Evolutionary conservation across 1,140 invertebrate species (phyloP), one percentile per base, ranked within the genome.

Genomic region (Drosophila virilis): DNA sequence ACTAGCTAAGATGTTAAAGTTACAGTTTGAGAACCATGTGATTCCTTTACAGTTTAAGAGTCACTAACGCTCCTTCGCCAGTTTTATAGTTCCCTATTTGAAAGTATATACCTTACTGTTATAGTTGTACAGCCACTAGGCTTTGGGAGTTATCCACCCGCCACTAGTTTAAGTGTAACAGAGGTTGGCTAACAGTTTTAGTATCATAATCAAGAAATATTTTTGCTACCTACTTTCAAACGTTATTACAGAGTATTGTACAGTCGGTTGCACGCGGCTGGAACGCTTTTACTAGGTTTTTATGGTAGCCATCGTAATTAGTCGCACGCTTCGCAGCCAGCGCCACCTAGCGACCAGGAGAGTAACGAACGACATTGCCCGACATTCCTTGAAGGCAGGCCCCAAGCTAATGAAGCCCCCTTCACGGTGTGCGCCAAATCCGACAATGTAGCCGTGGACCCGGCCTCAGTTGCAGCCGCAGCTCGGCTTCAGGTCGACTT

Each of bases 301-400:
- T 70, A 55, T 64, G 51, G 45, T 40, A 46, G 57, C 73, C 50
- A 40, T 68, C 70, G 77, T 84, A 88, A 88, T 88, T 88, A 88
- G 84, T 79, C 73, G 81, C 69, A 76, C 77, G 51, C 42, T 76
- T 78, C 64, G 70, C 37, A 17, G 38, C 35, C 84, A 89, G 80
- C 80, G 80, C 80, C 77, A 89, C 65, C 85, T 74, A 78, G 54
- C 65, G 79, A 52, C 67, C 48, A 22, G 15, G 78, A 77, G 85
- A 80, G 85, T 90, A 90, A 90, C 77, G 86, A 90, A 90, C 85
- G 85, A 77, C 85, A 90, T 90, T 90, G 85, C 81, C 78, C 85
- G 85, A 86, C 76, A 82, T 90, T 86, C 61, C 66, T 69, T 46
- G 70, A 62, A 66, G 45, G 64, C 70, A 68, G 33, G 33, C 42